Base-by-base conservation (phyloP, 2,797 vertebrate genomes). In the Paratrypauchen microcephalus region DNA sequence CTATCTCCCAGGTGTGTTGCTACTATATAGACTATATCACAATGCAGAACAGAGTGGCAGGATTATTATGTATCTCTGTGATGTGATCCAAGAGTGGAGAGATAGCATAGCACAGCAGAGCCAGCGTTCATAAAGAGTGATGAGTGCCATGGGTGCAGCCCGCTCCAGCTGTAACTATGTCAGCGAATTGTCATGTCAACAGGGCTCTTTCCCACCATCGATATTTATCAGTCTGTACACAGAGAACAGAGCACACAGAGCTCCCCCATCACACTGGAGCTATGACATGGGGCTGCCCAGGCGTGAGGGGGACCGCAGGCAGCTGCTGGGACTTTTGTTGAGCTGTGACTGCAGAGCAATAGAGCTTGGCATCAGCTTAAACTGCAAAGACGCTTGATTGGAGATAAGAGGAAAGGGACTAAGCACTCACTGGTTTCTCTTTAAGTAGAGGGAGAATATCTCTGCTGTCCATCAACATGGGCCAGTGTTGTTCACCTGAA, bases 181-280 rank as follows among this genome's bases (percentile, higher is more conserved):
- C 84, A 76, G 75, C 80, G 80, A 57, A 78, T 87, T 50, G 75
- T 84, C 79, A 21, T 82, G 78, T 86, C 88, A 88, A 85, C 83
- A 84, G 80, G 68, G 69, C 77, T 72, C 70, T 67, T 59, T 77
- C 64, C 78, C 75, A 70, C 68, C 86, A 88, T 89, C 84, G 84
- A 88, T 88, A 86, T 87, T 86, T 83, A 86, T 88, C 84, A 84
- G 73, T 73, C 64, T 76, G 71, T 26, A 75, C 73, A 64, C 67
- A 12, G 48, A 7, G 73, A 81, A 77, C 79, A 61, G 28, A 0
- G 30, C 4, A 77, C 78, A 9, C 32, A 36, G 32, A 36, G 0
- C 81, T 59, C 76, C 75, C 47, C 81, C 58, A 63, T 56, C 69
- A 15, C 69, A 18, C 73, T 72, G 24, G 13, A 28, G 61, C 70